phyloP scores from a whole-genome alignment of 2,113 vertebrate species.

The Tetraodon nigroviridis region DNA sequence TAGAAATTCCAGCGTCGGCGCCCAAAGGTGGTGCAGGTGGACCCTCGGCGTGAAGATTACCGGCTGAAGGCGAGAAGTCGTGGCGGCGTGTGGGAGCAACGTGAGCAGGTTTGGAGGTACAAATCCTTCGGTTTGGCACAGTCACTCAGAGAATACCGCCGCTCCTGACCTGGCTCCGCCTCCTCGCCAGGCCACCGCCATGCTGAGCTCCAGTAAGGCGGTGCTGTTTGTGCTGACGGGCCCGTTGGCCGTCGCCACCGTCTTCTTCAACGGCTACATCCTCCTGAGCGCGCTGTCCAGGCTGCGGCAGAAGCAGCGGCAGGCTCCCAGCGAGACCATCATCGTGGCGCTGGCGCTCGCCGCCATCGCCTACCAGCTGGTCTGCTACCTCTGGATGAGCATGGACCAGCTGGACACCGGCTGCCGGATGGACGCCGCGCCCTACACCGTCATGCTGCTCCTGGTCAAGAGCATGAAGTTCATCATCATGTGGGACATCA shows the following conservation, averaged over 20 bases:
- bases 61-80: neutral
- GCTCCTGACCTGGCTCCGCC: neutral
- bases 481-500: constrained; percentile 70
- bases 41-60: constrained; percentile 45
- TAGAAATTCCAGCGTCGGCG: constrained; percentile 34
- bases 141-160: too few species aligned
- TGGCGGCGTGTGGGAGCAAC: too few species aligned
- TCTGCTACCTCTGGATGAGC: constrained; percentile 69
- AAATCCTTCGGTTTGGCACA: neutral
- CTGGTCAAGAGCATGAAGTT: constrained; percentile 65
- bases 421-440: constrained; percentile 32
- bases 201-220: constrained; percentile 39
- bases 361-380: constrained; percentile 55
- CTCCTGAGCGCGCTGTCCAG: constrained; percentile 58
- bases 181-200: neutral
- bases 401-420: constrained; percentile 56
- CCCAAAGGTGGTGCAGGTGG: constrained; percentile 17
- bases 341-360: constrained; percentile 57
- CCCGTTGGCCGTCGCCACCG: constrained; percentile 51
- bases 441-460: constrained; percentile 51
- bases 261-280: constrained; percentile 72
- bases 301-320: constrained; percentile 51
- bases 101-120: constrained; percentile 30
- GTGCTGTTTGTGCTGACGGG: constrained; percentile 61
- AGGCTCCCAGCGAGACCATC: constrained; percentile 67